phyloP scores from a whole-genome alignment of 2,113 vertebrate genomes.

The Sceloporus tristichus region DNA sequence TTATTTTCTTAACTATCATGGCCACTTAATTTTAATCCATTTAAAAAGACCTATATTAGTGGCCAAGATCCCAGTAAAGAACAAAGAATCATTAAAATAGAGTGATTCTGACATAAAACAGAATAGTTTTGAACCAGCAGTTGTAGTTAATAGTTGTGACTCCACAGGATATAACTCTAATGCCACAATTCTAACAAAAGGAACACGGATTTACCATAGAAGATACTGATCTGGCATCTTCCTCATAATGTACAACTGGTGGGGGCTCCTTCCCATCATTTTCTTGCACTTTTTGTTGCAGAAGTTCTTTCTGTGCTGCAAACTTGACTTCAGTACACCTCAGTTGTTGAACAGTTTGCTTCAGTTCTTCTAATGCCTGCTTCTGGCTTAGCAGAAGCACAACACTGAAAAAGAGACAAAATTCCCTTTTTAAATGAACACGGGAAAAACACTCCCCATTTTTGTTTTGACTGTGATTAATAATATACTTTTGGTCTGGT shows the following conservation, averaged over 20 bases:
- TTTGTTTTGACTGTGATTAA: neutral
- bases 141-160: neutral
- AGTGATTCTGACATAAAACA: neutral
- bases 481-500: neutral
- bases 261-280: slow-evolving; percentile 91
- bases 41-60: neutral
- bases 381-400: slow-evolving; percentile 92
- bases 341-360: slow-evolving; percentile 91
- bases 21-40: neutral
- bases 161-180: neutral
- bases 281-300: slow-evolving; percentile 91
- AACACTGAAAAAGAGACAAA: slow-evolving; percentile 73
- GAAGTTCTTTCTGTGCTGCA: slow-evolving; percentile 89
- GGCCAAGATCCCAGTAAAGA: neutral
- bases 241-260: slow-evolving; percentile 92
- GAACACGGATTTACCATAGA: slow-evolving; percentile 85
- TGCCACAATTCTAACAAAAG: neutral
- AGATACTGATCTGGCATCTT: slow-evolving; percentile 92
- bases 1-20: neutral
- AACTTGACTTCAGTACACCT: slow-evolving; percentile 90
- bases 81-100: neutral
- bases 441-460: too few relatives aligned
- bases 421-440: too few relatives aligned
- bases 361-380: slow-evolving; percentile 91
- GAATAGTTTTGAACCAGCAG: neutral